phyloP scores from a whole-genome alignment of 2,888 invertebrate genomes.

The Cryptophagus acutangulus region DNA sequence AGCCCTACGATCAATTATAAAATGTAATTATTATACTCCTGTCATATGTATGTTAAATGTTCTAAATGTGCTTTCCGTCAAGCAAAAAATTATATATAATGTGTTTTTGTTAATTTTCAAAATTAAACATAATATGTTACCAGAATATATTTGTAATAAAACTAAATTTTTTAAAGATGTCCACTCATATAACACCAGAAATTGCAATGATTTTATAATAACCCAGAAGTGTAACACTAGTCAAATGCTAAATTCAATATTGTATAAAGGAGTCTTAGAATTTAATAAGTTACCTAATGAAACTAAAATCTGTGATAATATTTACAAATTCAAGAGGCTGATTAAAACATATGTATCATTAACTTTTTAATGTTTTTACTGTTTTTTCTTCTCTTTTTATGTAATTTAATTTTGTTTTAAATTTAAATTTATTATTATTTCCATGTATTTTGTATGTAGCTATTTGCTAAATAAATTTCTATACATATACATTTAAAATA shows the following conservation, averaged over 20 bases:
- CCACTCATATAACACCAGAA: background rate
- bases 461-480: no score
- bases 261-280: constrained; percentile 1
- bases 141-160: background rate
- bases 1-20: constrained; percentile 1
- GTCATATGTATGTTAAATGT: background rate
- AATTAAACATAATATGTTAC: constrained; percentile 3
- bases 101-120: background rate
- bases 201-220: constrained; percentile 2
- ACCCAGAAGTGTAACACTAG: background rate
- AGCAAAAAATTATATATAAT: constrained; percentile 2
- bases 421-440: background rate
- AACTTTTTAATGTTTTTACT: no score
- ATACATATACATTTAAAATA: no score
- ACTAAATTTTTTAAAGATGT: background rate
- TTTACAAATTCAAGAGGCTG: background rate
- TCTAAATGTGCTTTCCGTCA: background rate
- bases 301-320: background rate
- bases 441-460: no score
- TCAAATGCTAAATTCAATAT: constrained; percentile 3
- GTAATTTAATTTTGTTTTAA: background rate
- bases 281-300: constrained; percentile 2
- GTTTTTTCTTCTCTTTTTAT: no score
- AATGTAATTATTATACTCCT: constrained; percentile 1
- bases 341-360: background rate